phyloP scores from a whole-genome alignment of 2,113 vertebrate species.

The Plecotus auritus region DNA sequence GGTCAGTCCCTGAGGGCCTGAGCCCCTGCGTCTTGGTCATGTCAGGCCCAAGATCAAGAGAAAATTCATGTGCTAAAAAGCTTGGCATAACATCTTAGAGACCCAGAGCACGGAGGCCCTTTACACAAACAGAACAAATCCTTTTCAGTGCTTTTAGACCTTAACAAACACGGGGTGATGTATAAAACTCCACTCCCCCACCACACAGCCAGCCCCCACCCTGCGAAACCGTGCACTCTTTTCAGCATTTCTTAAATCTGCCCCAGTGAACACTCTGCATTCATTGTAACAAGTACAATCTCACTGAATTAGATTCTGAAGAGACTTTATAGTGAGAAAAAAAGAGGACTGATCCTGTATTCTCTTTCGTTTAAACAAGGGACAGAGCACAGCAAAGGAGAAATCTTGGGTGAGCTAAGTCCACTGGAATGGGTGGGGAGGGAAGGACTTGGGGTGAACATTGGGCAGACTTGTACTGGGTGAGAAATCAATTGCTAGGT shows the following conservation, averaged over 20 bases:
- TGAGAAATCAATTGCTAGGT: slow-evolving; percentile 41
- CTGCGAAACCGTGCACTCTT: slow-evolving; percentile 37
- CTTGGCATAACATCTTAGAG: slow-evolving; percentile 63
- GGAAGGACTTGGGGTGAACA: neutral
- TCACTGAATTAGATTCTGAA: slow-evolving; percentile 65
- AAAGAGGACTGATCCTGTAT: slow-evolving; percentile 61
- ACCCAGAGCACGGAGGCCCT: slow-evolving; percentile 68
- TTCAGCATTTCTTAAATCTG: slow-evolving; percentile 64
- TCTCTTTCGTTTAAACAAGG: slow-evolving; percentile 60
- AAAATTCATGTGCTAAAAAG: slow-evolving; percentile 55
- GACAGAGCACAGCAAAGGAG: slow-evolving; percentile 43
- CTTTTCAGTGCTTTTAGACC: slow-evolving; percentile 68
- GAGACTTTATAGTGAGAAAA: slow-evolving; percentile 52
- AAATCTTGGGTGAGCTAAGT: slow-evolving; percentile 25
- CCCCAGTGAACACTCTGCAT: slow-evolving; percentile 62
- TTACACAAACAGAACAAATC: slow-evolving; percentile 74
- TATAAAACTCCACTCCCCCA: slow-evolving; percentile 42
- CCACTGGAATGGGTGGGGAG: neutral
- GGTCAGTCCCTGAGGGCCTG: slow-evolving; percentile 13
- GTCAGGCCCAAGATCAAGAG: slow-evolving; percentile 69
- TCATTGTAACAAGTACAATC: slow-evolving; percentile 69
- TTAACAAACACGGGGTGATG: slow-evolving; percentile 65
- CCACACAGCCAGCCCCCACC: neutral
- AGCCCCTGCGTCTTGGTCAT: slow-evolving; percentile 48
- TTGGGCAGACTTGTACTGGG: neutral